Base-by-base conservation (phyloP, 2,113 vertebrate species). In the Ptilorrhoa leucosticta region DNA sequence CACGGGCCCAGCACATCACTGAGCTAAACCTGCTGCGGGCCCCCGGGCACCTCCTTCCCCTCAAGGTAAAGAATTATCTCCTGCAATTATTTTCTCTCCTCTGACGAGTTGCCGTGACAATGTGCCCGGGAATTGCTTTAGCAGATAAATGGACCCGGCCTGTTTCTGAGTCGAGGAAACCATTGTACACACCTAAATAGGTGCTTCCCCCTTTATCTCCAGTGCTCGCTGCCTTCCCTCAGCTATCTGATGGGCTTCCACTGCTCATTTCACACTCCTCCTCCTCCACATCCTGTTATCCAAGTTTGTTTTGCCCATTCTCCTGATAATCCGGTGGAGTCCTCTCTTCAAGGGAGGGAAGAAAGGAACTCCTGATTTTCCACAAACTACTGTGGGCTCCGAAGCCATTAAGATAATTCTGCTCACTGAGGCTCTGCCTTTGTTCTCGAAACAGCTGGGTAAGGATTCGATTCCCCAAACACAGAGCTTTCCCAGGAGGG, bases 1-100 rank as follows among this genome's bases (percentile, higher is more conserved):
- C 75, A 2, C 1, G 4, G 3, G 9, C 19, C 22, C 24, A 15
- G 47, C 1, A 7, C 45, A 2, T 1, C 14, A 0, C 54, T 9
- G 26, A 64, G 57, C 27, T 4, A 1, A 35, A 1, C 3, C 35
- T 12, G 42, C 61, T 40, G 6, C 1, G 0, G 35, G 9, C n/a
- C 33, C 70, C 30, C 6, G 0, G 10, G 21, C 14, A 2, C 77
- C 8, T 47, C 45, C 8, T 30, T 14, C 22, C 50, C 48, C 81
- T 60, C 47, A 1, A n/a, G 47, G 22, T 9, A 42, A 30, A 11
- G 65, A 70, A 83, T 86, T 20, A 45, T 64, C 66, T 64, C 44
- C 44, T 58, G 63, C 79, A 47, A 53, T 84, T 71, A 44, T 77
- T 80, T 63, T 13, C 50, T 48, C n/a, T 65, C 11, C 20, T 33